phyloP scores from a whole-genome alignment of 1,140 invertebrate genomes.

The Pseudachorutes palmiensis region DNA sequence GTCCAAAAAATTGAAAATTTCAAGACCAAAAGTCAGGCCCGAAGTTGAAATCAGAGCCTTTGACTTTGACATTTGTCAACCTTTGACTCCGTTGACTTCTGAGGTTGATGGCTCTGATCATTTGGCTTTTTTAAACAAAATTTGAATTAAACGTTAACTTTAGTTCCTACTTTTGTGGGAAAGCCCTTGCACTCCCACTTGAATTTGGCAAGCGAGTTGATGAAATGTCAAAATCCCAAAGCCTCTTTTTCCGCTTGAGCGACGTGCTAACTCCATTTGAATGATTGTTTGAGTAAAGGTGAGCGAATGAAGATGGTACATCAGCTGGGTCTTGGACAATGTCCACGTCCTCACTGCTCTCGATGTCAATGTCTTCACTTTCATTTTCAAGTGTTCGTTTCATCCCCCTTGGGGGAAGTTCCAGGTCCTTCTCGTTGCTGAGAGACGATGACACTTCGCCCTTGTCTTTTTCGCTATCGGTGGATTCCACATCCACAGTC shows the following conservation, averaged over 20 bases:
- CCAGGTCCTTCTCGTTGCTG: not conserved
- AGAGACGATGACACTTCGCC: not conserved
- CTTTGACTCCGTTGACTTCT: no score
- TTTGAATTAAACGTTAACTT: no score
- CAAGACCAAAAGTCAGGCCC: no score
- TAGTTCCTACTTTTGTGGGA: no score
- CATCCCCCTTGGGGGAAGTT: not conserved
- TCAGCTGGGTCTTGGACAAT: not conserved
- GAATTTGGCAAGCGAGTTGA: no score
- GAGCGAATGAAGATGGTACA: not conserved
- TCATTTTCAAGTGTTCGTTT: not conserved
- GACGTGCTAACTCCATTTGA: not conserved
- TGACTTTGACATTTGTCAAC: no score
- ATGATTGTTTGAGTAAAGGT: slow-evolving; percentile 2
- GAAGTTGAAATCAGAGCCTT: no score
- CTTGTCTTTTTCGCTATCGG: slow-evolving; percentile 38
- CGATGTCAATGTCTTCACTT: slow-evolving; percentile 15
- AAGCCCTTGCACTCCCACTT: no score
- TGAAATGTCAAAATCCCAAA: slow-evolving; percentile 30
- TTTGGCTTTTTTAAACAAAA: no score
- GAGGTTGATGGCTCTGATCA: no score
- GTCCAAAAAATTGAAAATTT: no score
- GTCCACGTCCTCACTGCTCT: slow-evolving; percentile 2
- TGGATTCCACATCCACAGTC: slow-evolving; percentile 54
- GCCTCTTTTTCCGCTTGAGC: slow-evolving; percentile 21